Percentiles rank a stretch among this genome's conserved stretches.
Conservation (phyloP, 2,888 invertebrate species). For the Serripes groenlandicus region DNA sequence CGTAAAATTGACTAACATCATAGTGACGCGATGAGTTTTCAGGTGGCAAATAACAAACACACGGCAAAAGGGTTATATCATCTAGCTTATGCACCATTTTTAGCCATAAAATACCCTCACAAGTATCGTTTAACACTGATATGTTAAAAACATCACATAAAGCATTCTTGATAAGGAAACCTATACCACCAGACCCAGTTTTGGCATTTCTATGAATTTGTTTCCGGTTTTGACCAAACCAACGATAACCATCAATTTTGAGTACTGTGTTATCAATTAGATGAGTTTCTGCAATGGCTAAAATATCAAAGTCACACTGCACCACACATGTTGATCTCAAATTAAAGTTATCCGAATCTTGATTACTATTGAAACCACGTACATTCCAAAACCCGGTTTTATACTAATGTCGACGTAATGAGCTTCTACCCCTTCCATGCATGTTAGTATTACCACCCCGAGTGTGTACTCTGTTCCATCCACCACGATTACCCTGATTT, state of each 20-base stretch:
- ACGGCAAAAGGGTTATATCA: slow-evolving; percentile 1
- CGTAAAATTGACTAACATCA: slow-evolving; percentile 34
- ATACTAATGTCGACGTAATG: no score
- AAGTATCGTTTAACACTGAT: neutral
- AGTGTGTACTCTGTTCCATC: no score
- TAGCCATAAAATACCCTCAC: slow-evolving; percentile 33
- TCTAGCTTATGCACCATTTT: slow-evolving; percentile 16
- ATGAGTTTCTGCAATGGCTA: slow-evolving; percentile 44
- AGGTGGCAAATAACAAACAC: slow-evolving; percentile 51
- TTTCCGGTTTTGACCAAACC: slow-evolving; percentile 56
- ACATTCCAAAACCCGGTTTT: slow-evolving; percentile 25
- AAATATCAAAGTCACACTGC: slow-evolving; percentile 21
- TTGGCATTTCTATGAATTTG: no score
- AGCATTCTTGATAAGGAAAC: slow-evolving; percentile 25
- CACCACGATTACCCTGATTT: no score
- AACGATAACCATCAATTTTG: slow-evolving; percentile 26
- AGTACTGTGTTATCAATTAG: slow-evolving; percentile 13
- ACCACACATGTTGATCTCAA: slow-evolving; percentile 4
- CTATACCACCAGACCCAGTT: slow-evolving; percentile 37
- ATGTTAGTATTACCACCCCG: no score
- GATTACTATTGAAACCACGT: neutral
- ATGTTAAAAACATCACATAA: slow-evolving; percentile 28
- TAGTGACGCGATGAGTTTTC: slow-evolving; percentile 24
- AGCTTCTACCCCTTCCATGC: no score
- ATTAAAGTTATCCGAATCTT: neutral